A percentile compares a stretch with the other conserved stretches of the same genome.
phyloP scores from a whole-genome alignment of 2,888 invertebrate genomes.

The Blastobasis lacticolella region DNA sequence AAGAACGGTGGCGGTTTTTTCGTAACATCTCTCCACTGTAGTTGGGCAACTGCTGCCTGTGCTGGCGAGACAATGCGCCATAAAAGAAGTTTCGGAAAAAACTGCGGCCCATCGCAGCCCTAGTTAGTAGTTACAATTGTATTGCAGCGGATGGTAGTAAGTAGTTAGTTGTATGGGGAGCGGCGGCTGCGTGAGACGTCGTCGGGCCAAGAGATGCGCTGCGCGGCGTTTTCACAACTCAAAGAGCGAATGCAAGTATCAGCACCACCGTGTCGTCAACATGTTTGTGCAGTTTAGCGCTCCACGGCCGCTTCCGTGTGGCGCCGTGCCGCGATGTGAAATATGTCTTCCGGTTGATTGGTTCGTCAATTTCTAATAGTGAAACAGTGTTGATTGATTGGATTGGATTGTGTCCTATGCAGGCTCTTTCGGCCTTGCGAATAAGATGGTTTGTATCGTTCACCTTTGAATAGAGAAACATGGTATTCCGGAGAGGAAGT shows the following conservation, averaged over 20 bases:
- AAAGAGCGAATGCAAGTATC: slow-evolving; percentile 67
- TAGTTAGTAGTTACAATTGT: slow-evolving; percentile 38
- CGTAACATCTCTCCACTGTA: slow-evolving; percentile 37
- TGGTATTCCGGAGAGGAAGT: no score
- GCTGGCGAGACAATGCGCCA: slow-evolving; percentile 50
- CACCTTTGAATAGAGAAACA: no score
- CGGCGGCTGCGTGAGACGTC: no score
- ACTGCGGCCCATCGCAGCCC: slow-evolving; percentile 62
- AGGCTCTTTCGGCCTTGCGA: no score
- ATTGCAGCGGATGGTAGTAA: no score
- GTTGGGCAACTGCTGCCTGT: slow-evolving; percentile 36
- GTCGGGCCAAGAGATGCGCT: slow-evolving; percentile 41
- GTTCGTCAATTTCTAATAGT: no score
- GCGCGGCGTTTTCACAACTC: slow-evolving; percentile 47
- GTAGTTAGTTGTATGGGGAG: slow-evolving; percentile 2
- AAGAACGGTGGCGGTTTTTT: slow-evolving; percentile 26
- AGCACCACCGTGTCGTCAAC: neutral
- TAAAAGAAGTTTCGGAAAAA: slow-evolving; percentile 47
- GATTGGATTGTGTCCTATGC: no score
- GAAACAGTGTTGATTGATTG: no score
- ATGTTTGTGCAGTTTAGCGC: neutral
- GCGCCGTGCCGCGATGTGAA: no score
- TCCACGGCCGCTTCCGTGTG: no score
- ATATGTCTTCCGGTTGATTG: no score
- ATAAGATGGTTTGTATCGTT: no score